Evolutionary conservation across 2,797 vertebrate species (phyloP), one percentile per base, ranked within the genome.

Genomic region (Scolopax bukidnonensis): DNA sequence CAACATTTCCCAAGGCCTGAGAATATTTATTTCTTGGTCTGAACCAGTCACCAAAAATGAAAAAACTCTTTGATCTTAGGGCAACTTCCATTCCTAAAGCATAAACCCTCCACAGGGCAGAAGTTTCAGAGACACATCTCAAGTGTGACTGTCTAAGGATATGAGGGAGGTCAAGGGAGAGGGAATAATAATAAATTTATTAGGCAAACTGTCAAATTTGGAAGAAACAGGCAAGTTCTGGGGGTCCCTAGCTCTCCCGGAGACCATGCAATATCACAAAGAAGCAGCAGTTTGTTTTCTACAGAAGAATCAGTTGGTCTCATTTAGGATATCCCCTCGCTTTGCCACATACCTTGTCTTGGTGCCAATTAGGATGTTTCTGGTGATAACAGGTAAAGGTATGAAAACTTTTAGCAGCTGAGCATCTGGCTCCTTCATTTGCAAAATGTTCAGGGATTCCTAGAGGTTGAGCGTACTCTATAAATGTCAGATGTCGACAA

Each of bases 401-500:
- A 50, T 4, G n/a, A 73, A 84, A 84, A 53, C 70, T 61, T 86
- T 3, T 7, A 63, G 75, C 36, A 90, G 57, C 69, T 64, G 50
- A 77, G 89, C 84, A 87, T 85, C 81, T 73, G 75, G 43, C 56
- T 77, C 47, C 28, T 43, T 71, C 89, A 21, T 77, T 70, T 85
- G 48, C 84, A 94, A 77, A 92, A 60, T 12, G 40, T 23, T 73
- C 71, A 32, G 75, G 93, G 78, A 83, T 92, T 73, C 54, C 30
- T 30, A 28, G 91, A 91, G 87, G 93, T 87, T 79, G 85, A 93
- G 54, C 24, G 10, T 25, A 12, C 40, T 92, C 82, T 30, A 79
- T 77, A 96, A 97, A 96, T 95, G 91, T 95, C 96, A 91, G 75
- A 23, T 67, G 89, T 80, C 4, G 4, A 83, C 71, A 64, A 89